These are phyloP conservation scores for Polypterus bichir DNA, from an alignment of 2,113 vertebrate genomes.

Conservation along the genomic window DNA sequence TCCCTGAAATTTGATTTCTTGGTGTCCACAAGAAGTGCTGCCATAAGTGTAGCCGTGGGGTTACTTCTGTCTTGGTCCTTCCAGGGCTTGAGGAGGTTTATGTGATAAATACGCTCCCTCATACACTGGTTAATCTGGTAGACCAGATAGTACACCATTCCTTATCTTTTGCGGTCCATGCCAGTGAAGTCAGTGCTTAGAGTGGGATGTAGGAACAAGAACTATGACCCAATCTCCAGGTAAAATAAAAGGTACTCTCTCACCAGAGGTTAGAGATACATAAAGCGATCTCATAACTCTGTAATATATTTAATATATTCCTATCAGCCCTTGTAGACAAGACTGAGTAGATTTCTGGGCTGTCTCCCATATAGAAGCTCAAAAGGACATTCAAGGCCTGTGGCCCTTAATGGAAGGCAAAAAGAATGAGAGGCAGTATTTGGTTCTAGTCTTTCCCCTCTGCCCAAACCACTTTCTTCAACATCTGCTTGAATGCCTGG, in stretches of 20 bases:
- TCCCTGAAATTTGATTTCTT: too few relatives aligned
- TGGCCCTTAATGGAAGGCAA: background rate
- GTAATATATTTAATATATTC: background rate
- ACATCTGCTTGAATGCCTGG: background rate
- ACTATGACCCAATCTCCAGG: background rate
- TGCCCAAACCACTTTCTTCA: background rate
- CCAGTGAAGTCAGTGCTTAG: background rate
- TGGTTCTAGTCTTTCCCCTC: background rate
- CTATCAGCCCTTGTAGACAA: background rate
- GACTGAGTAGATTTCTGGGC: background rate
- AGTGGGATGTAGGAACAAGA: background rate
- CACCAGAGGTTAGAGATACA: background rate
- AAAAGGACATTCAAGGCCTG: background rate
- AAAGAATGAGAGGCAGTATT: background rate
- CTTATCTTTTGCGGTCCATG: background rate
- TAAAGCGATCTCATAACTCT: background rate
- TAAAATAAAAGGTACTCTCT: background rate
- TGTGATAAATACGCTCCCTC: background rate
- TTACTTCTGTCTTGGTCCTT: background rate
- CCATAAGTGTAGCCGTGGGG: too few relatives aligned
- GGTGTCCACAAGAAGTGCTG: too few relatives aligned
- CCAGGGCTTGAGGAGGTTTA: background rate
- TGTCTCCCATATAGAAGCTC: background rate
- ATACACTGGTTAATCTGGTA: background rate
- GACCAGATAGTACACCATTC: background rate